Conservation (phyloP, 2,888 invertebrate species). For the Tenthredo livida region DNA sequence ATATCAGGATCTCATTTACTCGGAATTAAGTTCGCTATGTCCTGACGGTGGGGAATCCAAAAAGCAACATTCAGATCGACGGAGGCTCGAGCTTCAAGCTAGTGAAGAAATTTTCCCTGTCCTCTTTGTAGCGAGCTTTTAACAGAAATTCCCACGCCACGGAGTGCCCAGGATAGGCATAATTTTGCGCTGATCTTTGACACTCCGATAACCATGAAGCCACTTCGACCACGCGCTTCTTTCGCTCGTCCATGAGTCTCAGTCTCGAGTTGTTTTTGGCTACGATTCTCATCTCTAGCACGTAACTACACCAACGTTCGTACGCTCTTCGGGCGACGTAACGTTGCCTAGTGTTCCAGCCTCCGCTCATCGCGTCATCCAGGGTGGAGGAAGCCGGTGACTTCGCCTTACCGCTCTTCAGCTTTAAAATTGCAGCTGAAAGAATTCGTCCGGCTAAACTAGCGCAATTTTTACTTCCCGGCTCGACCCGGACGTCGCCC, state of each 20-base stretch:
- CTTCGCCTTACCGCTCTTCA: slow-evolving; percentile 52
- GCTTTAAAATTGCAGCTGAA: slow-evolving; percentile 56
- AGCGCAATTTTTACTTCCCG: not conserved
- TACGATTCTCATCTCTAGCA: slow-evolving; percentile 58
- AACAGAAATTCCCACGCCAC: slow-evolving; percentile 79
- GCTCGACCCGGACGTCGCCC: not conserved
- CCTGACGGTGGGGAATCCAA: no score
- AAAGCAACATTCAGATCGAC: slow-evolving; percentile 1
- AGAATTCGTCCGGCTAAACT: slow-evolving; percentile 57
- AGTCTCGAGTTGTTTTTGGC: slow-evolving; percentile 57
- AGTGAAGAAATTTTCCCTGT: slow-evolving; percentile 79
- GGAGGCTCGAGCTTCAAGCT: slow-evolving; percentile 75
- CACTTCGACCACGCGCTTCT: slow-evolving; percentile 71
- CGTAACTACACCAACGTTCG: slow-evolving; percentile 63
- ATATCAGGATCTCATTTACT: no score
- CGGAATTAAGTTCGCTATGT: no score
- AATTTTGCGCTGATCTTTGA: slow-evolving; percentile 77
- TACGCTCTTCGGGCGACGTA: slow-evolving; percentile 63
- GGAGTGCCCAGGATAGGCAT: slow-evolving; percentile 76
- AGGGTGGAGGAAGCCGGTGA: not conserved
- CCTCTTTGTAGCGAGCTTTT: slow-evolving; percentile 80
- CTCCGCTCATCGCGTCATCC: slow-evolving; percentile 7
- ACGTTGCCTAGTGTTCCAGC: slow-evolving; percentile 58
- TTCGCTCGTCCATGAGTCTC: slow-evolving; percentile 68
- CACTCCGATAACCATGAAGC: slow-evolving; percentile 75